phyloP scores from a whole-genome alignment of 2,888 invertebrate genomes.

The Polydesmus complanatus region DNA sequence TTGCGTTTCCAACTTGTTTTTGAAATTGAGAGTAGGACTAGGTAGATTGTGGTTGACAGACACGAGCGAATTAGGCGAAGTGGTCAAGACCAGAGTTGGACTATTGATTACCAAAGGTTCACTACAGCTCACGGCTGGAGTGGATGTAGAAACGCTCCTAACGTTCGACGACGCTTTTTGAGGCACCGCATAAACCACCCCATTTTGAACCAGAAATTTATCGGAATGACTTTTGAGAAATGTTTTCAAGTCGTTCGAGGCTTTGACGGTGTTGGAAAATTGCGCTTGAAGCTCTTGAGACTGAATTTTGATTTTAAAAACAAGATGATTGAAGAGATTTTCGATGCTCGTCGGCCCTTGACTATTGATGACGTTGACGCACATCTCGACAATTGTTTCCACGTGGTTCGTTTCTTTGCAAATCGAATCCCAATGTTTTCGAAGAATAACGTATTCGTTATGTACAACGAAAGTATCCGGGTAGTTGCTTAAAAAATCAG shows the following conservation, averaged over 20 bases:
- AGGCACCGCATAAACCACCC: slow-evolving; percentile 63
- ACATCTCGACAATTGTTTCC: slow-evolving; percentile 21
- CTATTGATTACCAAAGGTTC: neutral
- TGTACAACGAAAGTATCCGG: slow-evolving; percentile 67
- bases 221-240: slow-evolving; percentile 88
- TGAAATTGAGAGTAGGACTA: slow-evolving; percentile 55
- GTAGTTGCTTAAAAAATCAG: slow-evolving; percentile 71
- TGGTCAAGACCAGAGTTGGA: neutral
- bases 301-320: too few species aligned
- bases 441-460: slow-evolving; percentile 69
- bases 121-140: slow-evolving; percentile 14
- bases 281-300: neutral
- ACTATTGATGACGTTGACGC: slow-evolving; percentile 26
- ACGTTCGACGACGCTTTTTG: neutral
- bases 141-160: neutral
- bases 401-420: slow-evolving; percentile 1
- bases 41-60: neutral
- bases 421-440: slow-evolving; percentile 35
- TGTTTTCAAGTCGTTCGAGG: slow-evolving; percentile 72
- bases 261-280: slow-evolving; percentile 47
- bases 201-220: slow-evolving; percentile 82
- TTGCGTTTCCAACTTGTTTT: slow-evolving; percentile 51
- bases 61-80: neutral
- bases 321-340: slow-evolving; percentile 54
- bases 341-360: slow-evolving; percentile 67